Evolutionary conservation across 92 coral and sea anemone genomes (phyloP).

Genomic region (Micromussa lordhowensis): DNA sequence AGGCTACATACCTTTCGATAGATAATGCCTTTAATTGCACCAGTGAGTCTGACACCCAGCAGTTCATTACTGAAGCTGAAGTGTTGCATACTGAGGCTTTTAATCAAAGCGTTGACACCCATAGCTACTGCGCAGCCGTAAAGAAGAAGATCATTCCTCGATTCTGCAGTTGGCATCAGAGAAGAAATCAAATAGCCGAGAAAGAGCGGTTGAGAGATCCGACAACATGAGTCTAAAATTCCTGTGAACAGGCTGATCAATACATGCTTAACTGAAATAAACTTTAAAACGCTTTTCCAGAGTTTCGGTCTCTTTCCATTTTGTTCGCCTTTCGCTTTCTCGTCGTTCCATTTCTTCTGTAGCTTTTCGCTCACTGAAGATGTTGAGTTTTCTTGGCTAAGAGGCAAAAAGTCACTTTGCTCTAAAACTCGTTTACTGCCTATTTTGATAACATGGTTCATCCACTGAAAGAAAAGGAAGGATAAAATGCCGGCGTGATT

Average conservation of each 20-base stretch:
- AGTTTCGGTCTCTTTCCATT: neutral
- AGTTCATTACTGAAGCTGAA: neutral
- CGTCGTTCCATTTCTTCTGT: neutral
- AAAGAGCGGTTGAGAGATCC: neutral
- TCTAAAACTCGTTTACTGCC: conserved; percentile 1
- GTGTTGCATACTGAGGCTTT: neutral
- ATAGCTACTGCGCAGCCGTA: neutral
- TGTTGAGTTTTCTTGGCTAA: neutral
- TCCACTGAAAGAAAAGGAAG: conserved; percentile 3
- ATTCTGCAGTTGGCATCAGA: neutral
- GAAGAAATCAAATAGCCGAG: neutral
- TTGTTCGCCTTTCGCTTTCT: neutral
- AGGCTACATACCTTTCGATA: neutral
- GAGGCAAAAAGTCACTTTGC: neutral
- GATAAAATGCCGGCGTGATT: neutral
- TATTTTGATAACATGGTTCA: neutral
- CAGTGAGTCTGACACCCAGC: neutral
- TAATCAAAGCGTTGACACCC: neutral
- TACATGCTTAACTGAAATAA: neutral
- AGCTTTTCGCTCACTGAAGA: neutral
- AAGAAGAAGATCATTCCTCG: neutral
- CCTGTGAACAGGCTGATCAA: neutral
- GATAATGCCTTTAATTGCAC: neutral
- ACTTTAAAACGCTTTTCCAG: conserved; percentile 3
- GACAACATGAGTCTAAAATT: neutral